phyloP scores from a whole-genome alignment of 2,113 vertebrate genomes.

The Litocranius walleri region DNA sequence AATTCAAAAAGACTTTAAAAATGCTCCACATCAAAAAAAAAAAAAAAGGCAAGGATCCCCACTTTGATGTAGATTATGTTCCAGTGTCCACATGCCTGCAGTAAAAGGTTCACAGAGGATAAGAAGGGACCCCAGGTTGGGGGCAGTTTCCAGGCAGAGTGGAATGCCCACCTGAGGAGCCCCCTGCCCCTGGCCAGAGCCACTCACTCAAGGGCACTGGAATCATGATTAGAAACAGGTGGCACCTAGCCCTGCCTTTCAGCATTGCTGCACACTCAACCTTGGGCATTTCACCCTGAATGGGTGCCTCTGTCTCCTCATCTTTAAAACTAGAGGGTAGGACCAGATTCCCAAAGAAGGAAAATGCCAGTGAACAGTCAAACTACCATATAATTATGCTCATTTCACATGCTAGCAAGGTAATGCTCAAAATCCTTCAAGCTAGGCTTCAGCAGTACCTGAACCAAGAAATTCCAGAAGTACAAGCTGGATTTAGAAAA shows the following conservation, averaged over 20 bases:
- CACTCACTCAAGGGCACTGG: background rate
- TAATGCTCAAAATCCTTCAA: background rate
- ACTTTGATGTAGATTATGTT: rapidly evolving
- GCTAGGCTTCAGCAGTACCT: background rate
- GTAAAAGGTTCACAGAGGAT: background rate
- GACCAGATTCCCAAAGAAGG: background rate
- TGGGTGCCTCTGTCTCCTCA: background rate
- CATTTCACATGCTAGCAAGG: background rate
- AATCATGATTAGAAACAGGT: background rate
- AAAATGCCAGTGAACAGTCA: background rate
- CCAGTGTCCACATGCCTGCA: background rate
- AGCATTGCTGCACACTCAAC: background rate
- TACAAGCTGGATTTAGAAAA: background rate
- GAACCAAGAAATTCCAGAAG: background rate
- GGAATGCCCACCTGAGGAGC: background rate
- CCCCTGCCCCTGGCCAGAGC: background rate
- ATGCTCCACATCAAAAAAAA: background rate
- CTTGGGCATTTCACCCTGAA: too few species aligned
- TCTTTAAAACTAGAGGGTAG: background rate
- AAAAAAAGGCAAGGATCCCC: background rate
- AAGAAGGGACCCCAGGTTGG: background rate
- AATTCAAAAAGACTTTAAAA: background rate
- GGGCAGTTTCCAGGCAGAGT: background rate
- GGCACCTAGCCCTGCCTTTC: background rate
- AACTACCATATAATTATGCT: background rate